phyloP scores from a whole-genome alignment of 2,113 vertebrate species.

The Antennarius striatus region DNA sequence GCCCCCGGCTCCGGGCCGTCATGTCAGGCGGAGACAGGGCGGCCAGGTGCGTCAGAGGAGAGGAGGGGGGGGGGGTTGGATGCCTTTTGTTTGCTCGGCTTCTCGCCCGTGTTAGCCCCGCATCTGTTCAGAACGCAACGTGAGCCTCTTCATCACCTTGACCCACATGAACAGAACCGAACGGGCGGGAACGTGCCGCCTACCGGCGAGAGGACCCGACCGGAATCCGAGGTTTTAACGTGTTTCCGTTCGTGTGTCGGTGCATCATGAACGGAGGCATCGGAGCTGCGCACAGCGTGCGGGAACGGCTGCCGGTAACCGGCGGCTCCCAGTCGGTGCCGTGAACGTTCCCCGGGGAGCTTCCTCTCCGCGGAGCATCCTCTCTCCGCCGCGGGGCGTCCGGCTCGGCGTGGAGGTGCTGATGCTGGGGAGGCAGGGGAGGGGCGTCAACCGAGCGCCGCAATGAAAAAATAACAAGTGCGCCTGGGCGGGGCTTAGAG shows the following conservation, averaged over 20 bases:
- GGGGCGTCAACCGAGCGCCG: slow-evolving; percentile 73
- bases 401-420: slow-evolving; percentile 75
- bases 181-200: slow-evolving; percentile 13
- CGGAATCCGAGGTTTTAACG: too few species aligned
- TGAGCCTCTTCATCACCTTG: slow-evolving; percentile 59
- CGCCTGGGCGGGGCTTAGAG: slow-evolving; percentile 20
- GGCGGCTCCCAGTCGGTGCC: slow-evolving; percentile 7
- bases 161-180: slow-evolving; percentile 51
- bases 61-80: slow-evolving; percentile 51
- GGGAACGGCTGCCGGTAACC: slow-evolving; percentile 27
- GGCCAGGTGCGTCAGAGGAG: slow-evolving; percentile 76
- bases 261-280: slow-evolving; percentile 70
- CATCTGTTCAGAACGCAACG: slow-evolving; percentile 57
- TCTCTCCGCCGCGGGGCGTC: slow-evolving; percentile 53
- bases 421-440: slow-evolving; percentile 74
- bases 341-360: slow-evolving; percentile 15
- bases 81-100: slow-evolving; percentile 72
- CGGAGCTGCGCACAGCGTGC: slow-evolving; percentile 36
- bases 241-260: slow-evolving; percentile 72
- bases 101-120: slow-evolving; percentile 42
- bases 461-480: slow-evolving; percentile 53
- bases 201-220: slow-evolving; percentile 13
- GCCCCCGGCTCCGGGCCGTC: slow-evolving; percentile 75
- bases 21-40: slow-evolving; percentile 80
- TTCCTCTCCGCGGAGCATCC: slow-evolving; percentile 50